Percentiles rank a stretch among this genome's conserved stretches.
phyloP scores from a whole-genome alignment of 2,797 vertebrate species.

The Pygocentrus nattereri region DNA sequence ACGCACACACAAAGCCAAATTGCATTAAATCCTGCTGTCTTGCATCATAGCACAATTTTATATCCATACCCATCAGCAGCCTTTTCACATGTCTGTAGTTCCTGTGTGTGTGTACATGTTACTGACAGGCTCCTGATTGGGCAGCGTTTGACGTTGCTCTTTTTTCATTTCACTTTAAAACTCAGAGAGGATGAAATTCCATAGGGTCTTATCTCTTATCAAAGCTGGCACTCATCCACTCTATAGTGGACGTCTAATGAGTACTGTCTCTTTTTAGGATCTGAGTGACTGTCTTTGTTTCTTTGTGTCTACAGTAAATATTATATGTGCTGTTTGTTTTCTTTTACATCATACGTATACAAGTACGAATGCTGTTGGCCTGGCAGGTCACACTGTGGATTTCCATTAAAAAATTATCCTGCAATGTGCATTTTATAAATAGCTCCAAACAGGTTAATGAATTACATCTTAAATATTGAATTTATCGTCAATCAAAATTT shows the following conservation, averaged over 20 bases:
- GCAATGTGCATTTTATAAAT: no score
- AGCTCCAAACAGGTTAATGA: no score
- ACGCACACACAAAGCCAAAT: conserved; percentile 30
- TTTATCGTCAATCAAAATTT: no score
- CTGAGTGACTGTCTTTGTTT: no score
- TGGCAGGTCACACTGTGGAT: no score
- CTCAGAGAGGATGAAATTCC: conserved; percentile 57
- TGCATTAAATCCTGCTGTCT: conserved; percentile 27
- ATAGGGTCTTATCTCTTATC: conserved; percentile 69
- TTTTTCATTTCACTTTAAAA: conserved; percentile 30
- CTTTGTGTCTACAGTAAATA: no score
- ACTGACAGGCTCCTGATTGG: conserved; percentile 19
- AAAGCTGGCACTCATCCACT: conserved; percentile 46
- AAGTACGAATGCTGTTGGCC: no score
- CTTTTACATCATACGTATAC: no score
- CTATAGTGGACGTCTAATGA: conserved; percentile 30
- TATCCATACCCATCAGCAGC: conserved; percentile 27
- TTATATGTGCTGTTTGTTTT: no score
- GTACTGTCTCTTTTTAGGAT: no score
- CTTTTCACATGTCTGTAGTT: conserved; percentile 31
- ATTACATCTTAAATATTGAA: no score
- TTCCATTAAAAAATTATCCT: no score
- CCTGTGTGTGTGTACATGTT: conserved; percentile 45
- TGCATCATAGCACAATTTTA: neutral
- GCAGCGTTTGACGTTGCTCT: neutral